Evolutionary conservation across 1,140 invertebrate genomes (phyloP), one percentile per base, ranked within the genome.

Genomic region (Leptopilina clavipes): DNA sequence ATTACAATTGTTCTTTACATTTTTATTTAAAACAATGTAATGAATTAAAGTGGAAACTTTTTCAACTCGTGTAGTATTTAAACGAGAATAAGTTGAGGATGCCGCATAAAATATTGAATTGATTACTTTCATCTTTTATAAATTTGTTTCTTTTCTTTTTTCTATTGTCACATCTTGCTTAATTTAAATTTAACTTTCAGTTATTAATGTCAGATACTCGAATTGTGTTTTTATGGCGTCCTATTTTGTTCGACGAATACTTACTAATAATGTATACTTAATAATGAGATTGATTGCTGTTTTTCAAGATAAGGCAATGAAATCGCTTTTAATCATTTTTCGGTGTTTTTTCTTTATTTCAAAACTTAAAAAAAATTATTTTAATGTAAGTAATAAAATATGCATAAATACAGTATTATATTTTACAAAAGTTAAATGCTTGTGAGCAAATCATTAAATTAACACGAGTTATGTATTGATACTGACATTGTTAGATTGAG

Each of bases 371-470:
- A 25, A 12, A 65, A 3, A 31, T n/a, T n/a, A n/a, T n/a, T n/a
- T n/a, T n/a, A n/a, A 52, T 14, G 8, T 72, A 18, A 25, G 22
- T 72, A 52, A 44, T 19, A 48, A 8, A 12, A 52, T 22, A 17
- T 45, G 44, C 1, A n/a, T 71, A 40, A 37, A 48, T 72, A 44
- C 52, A 74, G 40, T 72, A 56, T 70, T 72, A 12, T 25, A 65
- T 56, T 75, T 54, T 78, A 73, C 48, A 52, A 5, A 31, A 48
- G 82, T 79, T 11, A 19, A 71, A 65, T 74, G 12, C 6, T 31
- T 14, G 14, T 17, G 7, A 40, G 6, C 7, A 40, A 8, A 45
- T 43, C 12, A 9, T 31, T 52, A 45, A 17, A 12, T 72, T 54
- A 31, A 5, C 44, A 44, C 45, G 14, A 19, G n/a, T 54, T 71